Conservation (phyloP, 2,113 vertebrate genomes). For the Pluvialis apricaria region DNA sequence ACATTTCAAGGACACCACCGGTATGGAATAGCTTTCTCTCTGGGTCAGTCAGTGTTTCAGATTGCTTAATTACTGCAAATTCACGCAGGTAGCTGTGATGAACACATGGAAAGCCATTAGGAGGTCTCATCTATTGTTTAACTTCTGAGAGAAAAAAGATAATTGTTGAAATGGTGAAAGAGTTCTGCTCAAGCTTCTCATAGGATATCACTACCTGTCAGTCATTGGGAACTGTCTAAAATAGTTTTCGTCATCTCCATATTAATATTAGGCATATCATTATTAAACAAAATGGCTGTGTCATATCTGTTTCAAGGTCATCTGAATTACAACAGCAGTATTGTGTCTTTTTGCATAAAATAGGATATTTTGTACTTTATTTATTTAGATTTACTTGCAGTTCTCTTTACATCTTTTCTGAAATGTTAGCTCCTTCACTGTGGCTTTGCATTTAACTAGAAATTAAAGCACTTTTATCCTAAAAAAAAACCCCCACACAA, state of each 20-base stretch:
- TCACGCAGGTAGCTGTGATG: conserved; percentile 42
- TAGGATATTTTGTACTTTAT: not conserved
- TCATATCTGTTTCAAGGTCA: conserved; percentile 8
- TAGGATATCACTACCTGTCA: not conserved
- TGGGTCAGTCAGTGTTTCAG: conserved; percentile 52
- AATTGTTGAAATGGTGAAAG: not conserved
- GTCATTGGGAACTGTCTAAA: conserved; percentile 9
- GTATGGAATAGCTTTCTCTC: conserved; percentile 44
- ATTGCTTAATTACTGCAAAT: conserved; percentile 70
- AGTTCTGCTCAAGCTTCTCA: not conserved
- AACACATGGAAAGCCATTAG: conserved; percentile 59
- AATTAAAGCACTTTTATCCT: conserved; percentile 11
- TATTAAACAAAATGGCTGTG: not conserved
- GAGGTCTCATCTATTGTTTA: conserved; percentile 51
- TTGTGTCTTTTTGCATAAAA: not conserved
- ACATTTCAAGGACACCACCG: conserved; percentile 77
- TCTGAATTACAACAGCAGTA: not conserved
- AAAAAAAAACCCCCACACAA: not conserved
- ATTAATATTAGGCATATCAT: not conserved
- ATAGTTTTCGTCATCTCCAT: not conserved
- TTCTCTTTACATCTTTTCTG: not conserved
- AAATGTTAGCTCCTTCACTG: not conserved
- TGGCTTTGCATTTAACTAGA: not conserved
- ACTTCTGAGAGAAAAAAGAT: conserved; percentile 33
- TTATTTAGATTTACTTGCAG: not conserved